Evolutionary conservation across 2,113 vertebrate species (phyloP).

Genomic region (Hemichromis elongatus): DNA sequence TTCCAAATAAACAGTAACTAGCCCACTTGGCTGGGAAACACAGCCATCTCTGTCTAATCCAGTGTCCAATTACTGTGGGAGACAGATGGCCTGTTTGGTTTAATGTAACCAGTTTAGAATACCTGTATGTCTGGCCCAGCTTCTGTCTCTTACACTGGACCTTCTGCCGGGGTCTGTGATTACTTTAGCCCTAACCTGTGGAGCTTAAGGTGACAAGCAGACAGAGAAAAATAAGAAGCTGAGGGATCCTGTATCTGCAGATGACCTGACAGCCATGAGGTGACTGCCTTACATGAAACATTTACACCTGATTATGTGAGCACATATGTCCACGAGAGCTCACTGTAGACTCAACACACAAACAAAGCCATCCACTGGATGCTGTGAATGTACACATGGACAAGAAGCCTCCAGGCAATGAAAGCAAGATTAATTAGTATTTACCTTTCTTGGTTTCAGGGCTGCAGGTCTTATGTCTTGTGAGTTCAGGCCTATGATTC

Average conservation of each 20-base stretch:
- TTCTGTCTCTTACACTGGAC: constrained; percentile 1
- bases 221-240: not conserved
- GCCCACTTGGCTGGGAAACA: constrained; percentile 55
- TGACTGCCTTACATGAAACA: not conserved
- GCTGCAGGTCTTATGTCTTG: not conserved
- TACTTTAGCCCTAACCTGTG: constrained; percentile 45
- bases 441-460: not conserved
- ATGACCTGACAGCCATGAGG: not conserved
- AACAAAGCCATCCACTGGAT: not conserved
- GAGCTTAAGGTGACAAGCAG: not conserved
- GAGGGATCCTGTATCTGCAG: not conserved
- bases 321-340: not conserved
- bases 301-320: not conserved
- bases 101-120: constrained; percentile 58
- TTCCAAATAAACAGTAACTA: constrained; percentile 67
- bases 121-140: constrained; percentile 46
- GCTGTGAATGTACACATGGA: not conserved
- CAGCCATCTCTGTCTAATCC: constrained; percentile 43
- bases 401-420: not conserved
- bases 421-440: not conserved
- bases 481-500: not conserved
- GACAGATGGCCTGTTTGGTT: constrained; percentile 59
- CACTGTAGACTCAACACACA: not conserved
- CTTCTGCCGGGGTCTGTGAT: constrained; percentile 34
- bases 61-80: constrained; percentile 53